phyloP scores from a whole-genome alignment of 2,888 invertebrate genomes.

The Strigamia transsilvanica region DNA sequence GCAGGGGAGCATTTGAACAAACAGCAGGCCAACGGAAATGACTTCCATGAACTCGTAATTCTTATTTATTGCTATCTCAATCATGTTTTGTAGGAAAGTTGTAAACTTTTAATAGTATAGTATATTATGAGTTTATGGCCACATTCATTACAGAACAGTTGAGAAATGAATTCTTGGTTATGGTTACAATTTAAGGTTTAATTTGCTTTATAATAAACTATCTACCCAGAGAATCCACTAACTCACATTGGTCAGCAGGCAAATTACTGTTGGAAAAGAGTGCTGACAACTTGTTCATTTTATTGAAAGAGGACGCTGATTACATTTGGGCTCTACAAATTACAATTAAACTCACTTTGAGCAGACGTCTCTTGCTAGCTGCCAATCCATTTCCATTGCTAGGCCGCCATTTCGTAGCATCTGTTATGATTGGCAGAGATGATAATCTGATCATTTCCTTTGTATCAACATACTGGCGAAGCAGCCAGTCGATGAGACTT shows the following conservation, averaged over 20 bases:
- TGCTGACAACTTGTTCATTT: too few species aligned
- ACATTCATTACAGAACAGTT: not conserved
- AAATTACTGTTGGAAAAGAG: too few species aligned
- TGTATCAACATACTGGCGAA: too few species aligned
- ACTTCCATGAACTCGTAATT: slow-evolving; percentile 43
- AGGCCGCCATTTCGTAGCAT: too few species aligned
- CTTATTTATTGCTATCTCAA: slow-evolving; percentile 45
- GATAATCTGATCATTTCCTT: too few species aligned
- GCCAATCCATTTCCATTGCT: too few species aligned
- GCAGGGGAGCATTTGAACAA: slow-evolving; percentile 45
- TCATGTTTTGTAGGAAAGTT: slow-evolving; percentile 20
- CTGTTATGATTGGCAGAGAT: too few species aligned
- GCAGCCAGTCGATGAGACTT: too few species aligned
- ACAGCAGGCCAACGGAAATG: slow-evolving; percentile 49
- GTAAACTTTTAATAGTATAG: slow-evolving; percentile 13
- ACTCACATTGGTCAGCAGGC: not conserved
- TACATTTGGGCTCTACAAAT: too few species aligned
- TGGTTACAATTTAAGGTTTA: not conserved
- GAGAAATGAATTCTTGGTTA: not conserved
- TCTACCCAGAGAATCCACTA: not conserved
- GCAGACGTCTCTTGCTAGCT: too few species aligned
- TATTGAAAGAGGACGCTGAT: too few species aligned
- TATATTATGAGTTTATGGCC: not conserved
- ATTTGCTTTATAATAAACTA: not conserved
- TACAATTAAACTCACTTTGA: too few species aligned